Base-by-base conservation (phyloP, 2,888 invertebrate genomes). In the Pogonocherus hispidulus region DNA sequence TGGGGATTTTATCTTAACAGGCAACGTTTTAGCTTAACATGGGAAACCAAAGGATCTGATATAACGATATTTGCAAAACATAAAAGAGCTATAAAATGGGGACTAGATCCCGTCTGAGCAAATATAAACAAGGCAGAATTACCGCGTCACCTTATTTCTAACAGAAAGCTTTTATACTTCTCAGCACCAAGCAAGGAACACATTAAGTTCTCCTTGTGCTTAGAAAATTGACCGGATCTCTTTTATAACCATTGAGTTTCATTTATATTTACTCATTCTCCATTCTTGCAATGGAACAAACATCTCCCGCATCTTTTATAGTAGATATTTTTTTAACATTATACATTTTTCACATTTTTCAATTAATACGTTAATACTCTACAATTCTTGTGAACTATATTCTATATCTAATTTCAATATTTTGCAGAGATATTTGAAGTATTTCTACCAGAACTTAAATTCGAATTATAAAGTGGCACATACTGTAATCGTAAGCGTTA, bases 21-120 rank as follows among this genome's bases (percentile, higher is more conserved):
- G 57, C 35, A 8, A 64, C 55, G 66, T 66, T 44, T 59, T 22
- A 51, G 59, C 41, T 57, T 51, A 65, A 46, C 44, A 52, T 52
- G 49, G 20, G 37, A 59, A 51, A 66, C 66, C 41, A 52, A 59
- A 51, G 32, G 59, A 66, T 59, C 35, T 57, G 23, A 65, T 49
- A 44, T 57, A 49, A 32, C 47, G 57, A 22, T 49, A 57, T 57
- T 70, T 70, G 66, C 63, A 63, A 67, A 67, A 52, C 70, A 70
- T 70, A 70, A 70, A 70, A 67, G 59, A 63, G 63, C 66, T 54
- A 69, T 70, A 70, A 70, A 70, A 63, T 32, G 54, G 35, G 23
- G 54, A 49, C 63, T 66, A 66, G 66, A 70, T 63, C 54, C 59
- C 44, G 66, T 67, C 66, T 66, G 59, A 67, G 63, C 62, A 63